These are phyloP conservation scores for Tinamus major DNA, from an alignment of 2,797 vertebrate genomes.

Conservation along the genomic window DNA sequence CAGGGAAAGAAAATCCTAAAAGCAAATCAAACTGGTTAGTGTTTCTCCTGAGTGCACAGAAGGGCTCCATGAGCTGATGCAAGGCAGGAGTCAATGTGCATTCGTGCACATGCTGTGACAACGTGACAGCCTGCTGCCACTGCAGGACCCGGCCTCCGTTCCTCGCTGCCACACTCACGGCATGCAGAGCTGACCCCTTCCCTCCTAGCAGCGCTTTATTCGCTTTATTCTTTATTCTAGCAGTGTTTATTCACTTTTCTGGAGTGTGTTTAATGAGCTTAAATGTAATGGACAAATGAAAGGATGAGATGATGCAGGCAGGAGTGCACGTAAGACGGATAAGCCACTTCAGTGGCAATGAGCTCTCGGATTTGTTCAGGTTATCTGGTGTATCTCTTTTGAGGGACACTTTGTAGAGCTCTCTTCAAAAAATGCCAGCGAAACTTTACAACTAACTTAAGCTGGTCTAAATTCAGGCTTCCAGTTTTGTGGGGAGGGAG, in stretches of 20 bases:
- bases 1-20: background rate
- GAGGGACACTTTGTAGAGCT: background rate
- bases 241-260: background rate
- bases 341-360: background rate
- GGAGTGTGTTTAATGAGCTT: background rate
- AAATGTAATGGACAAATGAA: fast-evolving
- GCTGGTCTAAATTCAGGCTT: background rate
- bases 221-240: too few relatives aligned
- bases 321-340: background rate
- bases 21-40: background rate
- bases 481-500: background rate
- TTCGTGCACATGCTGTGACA: background rate
- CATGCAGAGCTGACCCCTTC: background rate
- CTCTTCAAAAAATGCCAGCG: background rate
- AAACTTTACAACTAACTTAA: background rate
- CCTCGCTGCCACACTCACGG: fast-evolving
- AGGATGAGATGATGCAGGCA: background rate
- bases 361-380: background rate
- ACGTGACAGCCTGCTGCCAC: fast-evolving
- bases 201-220: background rate
- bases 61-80: fast-evolving
- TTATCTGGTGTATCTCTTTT: background rate
- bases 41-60: background rate
- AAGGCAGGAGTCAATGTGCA: background rate
- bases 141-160: background rate